These are phyloP conservation scores for Sycophaga agraensis DNA, from an alignment of 1,140 invertebrate genomes.

Conservation along the genomic window DNA sequence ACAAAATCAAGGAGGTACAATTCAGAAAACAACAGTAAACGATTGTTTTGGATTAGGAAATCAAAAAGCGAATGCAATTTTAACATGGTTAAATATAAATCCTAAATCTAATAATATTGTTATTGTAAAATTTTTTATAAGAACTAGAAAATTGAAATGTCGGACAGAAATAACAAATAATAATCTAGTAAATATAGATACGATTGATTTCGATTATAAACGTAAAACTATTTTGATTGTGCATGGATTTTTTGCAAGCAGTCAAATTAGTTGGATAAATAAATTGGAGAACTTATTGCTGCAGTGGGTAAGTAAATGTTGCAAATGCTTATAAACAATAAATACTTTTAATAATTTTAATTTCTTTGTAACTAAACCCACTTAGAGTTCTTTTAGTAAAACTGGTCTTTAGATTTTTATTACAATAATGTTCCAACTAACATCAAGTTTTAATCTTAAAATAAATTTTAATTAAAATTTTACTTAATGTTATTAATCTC, in stretches of 20 bases:
- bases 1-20: no score
- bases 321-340: no score
- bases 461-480: no score
- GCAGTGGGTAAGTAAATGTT: constrained; percentile 46
- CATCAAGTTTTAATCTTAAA: no score
- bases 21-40: no score
- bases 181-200: constrained; percentile 42
- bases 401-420: no score
- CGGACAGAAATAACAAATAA: not conserved
- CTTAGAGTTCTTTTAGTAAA: no score
- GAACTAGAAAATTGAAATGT: not conserved
- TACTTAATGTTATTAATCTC: no score
- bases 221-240: constrained; percentile 59
- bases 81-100: not conserved
- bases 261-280: constrained; percentile 57
- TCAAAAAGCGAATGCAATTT: not conserved
- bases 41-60: not conserved
- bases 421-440: no score
- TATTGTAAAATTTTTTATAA: not conserved
- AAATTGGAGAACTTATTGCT: constrained; percentile 59
- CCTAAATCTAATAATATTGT: not conserved
- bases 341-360: no score
- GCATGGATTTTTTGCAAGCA: constrained; percentile 62
- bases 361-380: no score
- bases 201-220: constrained; percentile 58